phyloP scores from a whole-genome alignment of 2,888 invertebrate species.

The Amphipoea oculea region DNA sequence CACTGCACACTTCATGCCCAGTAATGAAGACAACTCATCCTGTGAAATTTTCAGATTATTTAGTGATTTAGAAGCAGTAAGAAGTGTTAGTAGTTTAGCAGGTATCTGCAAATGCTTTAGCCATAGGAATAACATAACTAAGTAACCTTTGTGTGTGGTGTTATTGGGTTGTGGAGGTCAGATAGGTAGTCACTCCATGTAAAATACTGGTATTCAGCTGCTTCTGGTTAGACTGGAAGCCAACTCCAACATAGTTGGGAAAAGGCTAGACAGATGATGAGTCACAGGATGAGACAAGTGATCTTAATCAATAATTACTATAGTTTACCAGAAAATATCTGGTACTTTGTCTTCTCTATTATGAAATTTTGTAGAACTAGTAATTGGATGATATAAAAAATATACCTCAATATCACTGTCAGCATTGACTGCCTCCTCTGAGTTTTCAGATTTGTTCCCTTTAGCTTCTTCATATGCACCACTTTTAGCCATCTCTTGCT shows the following conservation, averaged over 20 bases:
- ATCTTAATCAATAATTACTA: neutral
- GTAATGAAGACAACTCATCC: slow-evolving; percentile 92
- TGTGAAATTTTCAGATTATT: slow-evolving; percentile 72
- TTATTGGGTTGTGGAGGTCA: too few species aligned
- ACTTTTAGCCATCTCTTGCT: slow-evolving; percentile 90
- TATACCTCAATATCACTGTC: slow-evolving; percentile 88
- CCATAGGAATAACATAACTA: neutral
- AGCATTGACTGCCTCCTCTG: slow-evolving; percentile 73
- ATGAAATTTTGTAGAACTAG: neutral
- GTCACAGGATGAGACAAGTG: neutral
- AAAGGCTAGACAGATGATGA: too few species aligned
- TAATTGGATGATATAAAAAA: neutral
- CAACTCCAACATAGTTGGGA: too few species aligned
- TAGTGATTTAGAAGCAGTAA: neutral
- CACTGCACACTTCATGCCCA: slow-evolving; percentile 97
- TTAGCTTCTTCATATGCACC: slow-evolving; percentile 82
- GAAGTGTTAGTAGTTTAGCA: neutral
- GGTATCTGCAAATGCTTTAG: neutral
- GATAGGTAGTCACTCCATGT: too few species aligned
- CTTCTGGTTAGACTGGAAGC: too few species aligned
- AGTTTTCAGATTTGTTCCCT: slow-evolving; percentile 69
- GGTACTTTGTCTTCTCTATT: slow-evolving; percentile 28
- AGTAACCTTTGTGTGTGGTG: too few species aligned
- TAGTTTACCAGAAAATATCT: neutral
- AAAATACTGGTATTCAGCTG: too few species aligned